phyloP scores from a whole-genome alignment of 2,113 vertebrate species.

The Onychorhynchus coronatus region DNA sequence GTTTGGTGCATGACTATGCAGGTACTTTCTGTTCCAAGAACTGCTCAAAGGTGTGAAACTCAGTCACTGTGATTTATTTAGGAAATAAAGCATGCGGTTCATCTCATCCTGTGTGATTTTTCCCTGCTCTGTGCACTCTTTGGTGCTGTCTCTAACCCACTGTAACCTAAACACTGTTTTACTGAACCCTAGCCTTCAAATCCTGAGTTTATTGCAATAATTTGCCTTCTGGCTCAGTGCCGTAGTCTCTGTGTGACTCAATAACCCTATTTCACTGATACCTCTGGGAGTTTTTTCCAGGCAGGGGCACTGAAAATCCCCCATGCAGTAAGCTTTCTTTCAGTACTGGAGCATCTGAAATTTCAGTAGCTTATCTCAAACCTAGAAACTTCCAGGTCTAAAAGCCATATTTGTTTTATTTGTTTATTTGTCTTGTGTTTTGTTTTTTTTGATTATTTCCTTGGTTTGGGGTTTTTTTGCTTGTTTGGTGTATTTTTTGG shows the following conservation, averaged over 20 bases:
- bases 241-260: not conserved
- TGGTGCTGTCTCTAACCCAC: not conserved
- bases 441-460: not conserved
- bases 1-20: not conserved
- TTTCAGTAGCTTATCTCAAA: slow-evolving; percentile 11
- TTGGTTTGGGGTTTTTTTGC: not conserved
- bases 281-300: not conserved
- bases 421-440: not conserved
- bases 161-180: not conserved
- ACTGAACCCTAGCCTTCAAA: not conserved
- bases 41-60: not conserved
- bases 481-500: not conserved
- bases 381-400: not conserved
- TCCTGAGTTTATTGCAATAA: not conserved
- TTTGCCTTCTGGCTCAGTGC: slow-evolving; percentile 18
- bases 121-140: not conserved
- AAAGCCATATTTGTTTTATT: not conserved
- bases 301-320: not conserved
- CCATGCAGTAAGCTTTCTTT: not conserved
- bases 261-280: not conserved
- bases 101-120: not conserved
- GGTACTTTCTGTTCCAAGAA: not conserved
- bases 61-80: not conserved
- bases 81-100: not conserved
- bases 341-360: not conserved